Percentiles rank a stretch among this genome's conserved stretches.
These are phyloP conservation scores for Rhagium mordax DNA, from an alignment of 2,888 invertebrate genomes.

Conservation along the genomic window DNA sequence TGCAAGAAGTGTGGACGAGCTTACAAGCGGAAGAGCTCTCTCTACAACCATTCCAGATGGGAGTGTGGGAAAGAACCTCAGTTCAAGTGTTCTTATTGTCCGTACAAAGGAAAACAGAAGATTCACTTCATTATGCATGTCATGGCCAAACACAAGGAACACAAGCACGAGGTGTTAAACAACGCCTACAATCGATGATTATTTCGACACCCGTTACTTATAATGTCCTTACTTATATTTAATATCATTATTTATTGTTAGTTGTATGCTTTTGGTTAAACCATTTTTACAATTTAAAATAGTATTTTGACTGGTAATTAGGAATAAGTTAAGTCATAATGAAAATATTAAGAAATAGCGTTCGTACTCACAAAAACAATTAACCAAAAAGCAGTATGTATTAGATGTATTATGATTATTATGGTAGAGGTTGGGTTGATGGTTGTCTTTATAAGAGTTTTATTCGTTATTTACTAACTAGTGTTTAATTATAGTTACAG, in stretches of 20 bases:
- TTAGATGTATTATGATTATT: neutral
- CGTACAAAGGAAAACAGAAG: conserved; percentile 66
- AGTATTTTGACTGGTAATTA: neutral
- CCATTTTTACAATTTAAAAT: neutral
- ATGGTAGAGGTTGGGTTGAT: conserved; percentile 9
- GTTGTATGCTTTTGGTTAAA: neutral
- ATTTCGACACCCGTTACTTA: neutral
- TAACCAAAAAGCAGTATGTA: neutral
- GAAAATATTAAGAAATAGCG: neutral
- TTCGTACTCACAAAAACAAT: neutral
- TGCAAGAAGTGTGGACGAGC: conserved; percentile 56
- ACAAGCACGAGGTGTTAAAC: conserved; percentile 61
- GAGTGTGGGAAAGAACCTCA: conserved; percentile 59
- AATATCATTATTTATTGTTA: neutral
- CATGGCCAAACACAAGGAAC: conserved; percentile 66
- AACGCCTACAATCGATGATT: conserved; percentile 53
- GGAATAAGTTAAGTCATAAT: neutral
- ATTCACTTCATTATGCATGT: conserved; percentile 67
- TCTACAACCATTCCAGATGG: conserved; percentile 60
- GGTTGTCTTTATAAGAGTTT: neutral
- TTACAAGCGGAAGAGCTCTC: conserved; percentile 59
- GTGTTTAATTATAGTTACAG: neutral
- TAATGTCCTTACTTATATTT: no score
- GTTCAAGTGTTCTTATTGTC: conserved; percentile 59
- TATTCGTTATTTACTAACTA: no score